Base-by-base conservation (phyloP, 2,797 vertebrate genomes). In the Hybognathus amarus region DNA sequence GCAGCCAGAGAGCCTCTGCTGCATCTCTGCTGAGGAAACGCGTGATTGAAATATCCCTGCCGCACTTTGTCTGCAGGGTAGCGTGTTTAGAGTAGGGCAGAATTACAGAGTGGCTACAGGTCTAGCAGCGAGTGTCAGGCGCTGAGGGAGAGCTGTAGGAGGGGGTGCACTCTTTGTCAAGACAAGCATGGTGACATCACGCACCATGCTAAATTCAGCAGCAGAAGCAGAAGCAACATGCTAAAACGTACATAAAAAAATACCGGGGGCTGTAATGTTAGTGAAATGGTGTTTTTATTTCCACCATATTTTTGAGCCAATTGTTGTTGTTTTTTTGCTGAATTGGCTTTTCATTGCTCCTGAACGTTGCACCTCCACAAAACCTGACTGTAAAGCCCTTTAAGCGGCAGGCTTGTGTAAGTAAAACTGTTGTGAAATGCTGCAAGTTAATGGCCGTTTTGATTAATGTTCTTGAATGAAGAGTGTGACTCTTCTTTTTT, bases 381-480 rank as follows among this genome's bases (percentile, higher is more conserved):
- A 38, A 63, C 80, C 89, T 88, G 86, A 83, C 80, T 84, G 87
- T 90, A 88, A 90, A 90, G 90, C 90, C 90, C 86, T 83, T 88
- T 92, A 92, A 92, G 90, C 79, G 69, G 75, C 82, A 47, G 89
- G 89, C 88, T 83, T 64, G 81, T 79, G 30, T 82, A 87, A 88
- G 82, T 86, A 87, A 88, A 87, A 87, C 87, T 87, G 82, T 79
- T 82, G 82, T 66, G 70, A 86, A 59, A 86, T 63, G 79, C 71
- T 22, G 77, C 67, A 79, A 81, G 85, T 85, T 93, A 91, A 92
- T 91, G 92, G 87, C 61, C 84, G 10, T 88, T 90, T 89, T 92
- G 91, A 94, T 92, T 91, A 92, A 93, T 93, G 90, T 89, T 90
- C 87, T 87, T 88, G 83, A 84, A 81, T 89, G 86, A 90, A 87